phyloP scores from a whole-genome alignment of 2,888 invertebrate species.

The Phalangium opilio region DNA sequence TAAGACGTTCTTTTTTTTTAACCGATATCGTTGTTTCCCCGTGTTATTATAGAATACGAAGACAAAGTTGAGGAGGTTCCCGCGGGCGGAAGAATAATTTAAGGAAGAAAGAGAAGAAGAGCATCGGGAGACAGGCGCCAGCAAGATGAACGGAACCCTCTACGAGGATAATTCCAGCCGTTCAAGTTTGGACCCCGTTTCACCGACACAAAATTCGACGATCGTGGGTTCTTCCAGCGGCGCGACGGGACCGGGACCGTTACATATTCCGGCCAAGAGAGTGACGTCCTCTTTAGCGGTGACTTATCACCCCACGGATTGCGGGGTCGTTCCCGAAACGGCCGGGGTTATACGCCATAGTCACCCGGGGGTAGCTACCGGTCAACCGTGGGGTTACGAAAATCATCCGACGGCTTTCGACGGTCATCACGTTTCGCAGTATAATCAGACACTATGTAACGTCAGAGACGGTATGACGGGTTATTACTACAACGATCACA shows the following conservation, averaged over 20 bases:
- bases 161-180: slow-evolving; percentile 18
- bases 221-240: no score
- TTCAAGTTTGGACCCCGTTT: slow-evolving; percentile 15
- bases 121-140: no score
- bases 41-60: no score
- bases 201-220: background rate
- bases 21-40: no score
- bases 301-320: slow-evolving; percentile 13
- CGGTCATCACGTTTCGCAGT: slow-evolving; percentile 10
- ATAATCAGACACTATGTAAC: slow-evolving; percentile 7
- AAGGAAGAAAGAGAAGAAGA: no score
- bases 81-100: no score
- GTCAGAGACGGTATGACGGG: slow-evolving; percentile 11
- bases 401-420: slow-evolving; percentile 15
- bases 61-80: no score
- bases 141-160: slow-evolving; percentile 17
- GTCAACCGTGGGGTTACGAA: slow-evolving; percentile 12
- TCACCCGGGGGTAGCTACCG: slow-evolving; percentile 8
- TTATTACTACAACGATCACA: slow-evolving; percentile 15
- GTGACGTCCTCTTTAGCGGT: slow-evolving; percentile 12
- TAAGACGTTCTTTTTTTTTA: no score
- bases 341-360: slow-evolving; percentile 12
- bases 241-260: slow-evolving; percentile 3
- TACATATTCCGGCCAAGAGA: slow-evolving; percentile 17
- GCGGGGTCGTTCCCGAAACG: slow-evolving; percentile 13